Evolutionary conservation across 2,113 vertebrate genomes (phyloP), one percentile per base, ranked within the genome.

Genomic region (Onychostruthus taczanowskii): DNA sequence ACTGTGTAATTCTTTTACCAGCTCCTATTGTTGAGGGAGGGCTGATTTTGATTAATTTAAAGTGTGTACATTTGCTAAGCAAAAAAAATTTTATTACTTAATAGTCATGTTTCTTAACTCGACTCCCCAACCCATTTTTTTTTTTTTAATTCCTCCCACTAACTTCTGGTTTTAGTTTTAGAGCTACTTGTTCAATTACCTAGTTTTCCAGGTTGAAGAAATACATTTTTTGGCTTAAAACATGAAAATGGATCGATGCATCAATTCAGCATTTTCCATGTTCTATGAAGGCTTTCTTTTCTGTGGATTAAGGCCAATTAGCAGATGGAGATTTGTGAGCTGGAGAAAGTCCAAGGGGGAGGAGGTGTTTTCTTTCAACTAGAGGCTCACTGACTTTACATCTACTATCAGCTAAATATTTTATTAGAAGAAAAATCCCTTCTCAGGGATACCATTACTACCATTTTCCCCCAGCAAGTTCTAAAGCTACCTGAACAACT

Each of bases 241-340:
- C 24, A 44, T 27, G 43, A 94, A 91, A 89, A 95, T 18, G 9
- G 37, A 87, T 91, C 0, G 0, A 77, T 84, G 31, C 44, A 88
- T 66, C 72, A 59, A 79, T 91, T 85, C 49, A 73, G n/a, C 47
- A 27, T 84, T 91, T 92, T 94, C 84, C 52, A 82, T 91, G 81
- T 96, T 94, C 84, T 67, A 8, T 46, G 43, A 93, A 94, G 31
- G 43, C 11, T 92, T 84, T 88, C 49, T 93, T 72, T 93, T 90
- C 49, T 86, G 66, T 96, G 92, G 91, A 96, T 94, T 94, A 96
- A 69, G 49, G 84, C 88, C 90, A 96, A 93, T 96, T 97, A 97
- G 56, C 90, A 97, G 93, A 95, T 96, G 94, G 96, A 95, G 72
- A 88, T 95, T 81, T 97, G 55, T 90, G 61, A 95, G 41, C 55